Percentiles rank a stretch among this genome's conserved stretches.
Conservation (phyloP, 2,797 vertebrate species). For the Pempheris klunzingeri region DNA sequence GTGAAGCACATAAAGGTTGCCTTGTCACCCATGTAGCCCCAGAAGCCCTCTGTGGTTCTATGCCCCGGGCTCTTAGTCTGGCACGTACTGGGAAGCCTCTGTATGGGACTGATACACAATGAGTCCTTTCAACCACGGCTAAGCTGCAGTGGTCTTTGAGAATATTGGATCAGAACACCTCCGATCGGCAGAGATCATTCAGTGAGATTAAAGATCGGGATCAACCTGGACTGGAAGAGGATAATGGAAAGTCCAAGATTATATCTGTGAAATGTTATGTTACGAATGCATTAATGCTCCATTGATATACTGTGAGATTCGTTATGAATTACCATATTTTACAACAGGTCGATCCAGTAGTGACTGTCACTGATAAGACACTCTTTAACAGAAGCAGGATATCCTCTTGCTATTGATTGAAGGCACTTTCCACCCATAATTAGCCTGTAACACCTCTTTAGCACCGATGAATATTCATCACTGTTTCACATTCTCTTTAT, state of each 20-base stretch:
- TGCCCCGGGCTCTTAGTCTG: constrained; percentile 50
- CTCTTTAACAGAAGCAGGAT: constrained; percentile 4
- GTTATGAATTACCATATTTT: background rate
- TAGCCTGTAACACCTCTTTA: constrained; percentile 13
- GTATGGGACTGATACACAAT: constrained; percentile 71
- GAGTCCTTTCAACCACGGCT: constrained; percentile 67
- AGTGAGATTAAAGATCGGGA: constrained; percentile 17
- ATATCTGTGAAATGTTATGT: constrained; percentile 1
- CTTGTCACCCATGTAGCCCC: constrained; percentile 68
- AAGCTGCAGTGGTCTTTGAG: constrained; percentile 44
- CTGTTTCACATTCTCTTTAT: constrained; percentile 5
- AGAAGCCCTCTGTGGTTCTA: constrained; percentile 51
- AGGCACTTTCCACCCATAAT: constrained; percentile 28
- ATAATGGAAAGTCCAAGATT: background rate
- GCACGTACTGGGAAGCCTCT: constrained; percentile 69
- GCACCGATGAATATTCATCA: constrained; percentile 29
- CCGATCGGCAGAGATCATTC: constrained; percentile 43
- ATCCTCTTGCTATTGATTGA: constrained; percentile 27
- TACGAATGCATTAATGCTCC: background rate
- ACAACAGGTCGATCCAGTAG: background rate
- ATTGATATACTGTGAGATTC: background rate
- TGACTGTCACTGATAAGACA: background rate
- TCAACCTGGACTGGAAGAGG: constrained; percentile 13
- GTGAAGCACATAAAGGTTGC: constrained; percentile 72
- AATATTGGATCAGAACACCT: constrained; percentile 43